phyloP scores from a whole-genome alignment of 2,797 vertebrate genomes.

The Eulemur mongoz region DNA sequence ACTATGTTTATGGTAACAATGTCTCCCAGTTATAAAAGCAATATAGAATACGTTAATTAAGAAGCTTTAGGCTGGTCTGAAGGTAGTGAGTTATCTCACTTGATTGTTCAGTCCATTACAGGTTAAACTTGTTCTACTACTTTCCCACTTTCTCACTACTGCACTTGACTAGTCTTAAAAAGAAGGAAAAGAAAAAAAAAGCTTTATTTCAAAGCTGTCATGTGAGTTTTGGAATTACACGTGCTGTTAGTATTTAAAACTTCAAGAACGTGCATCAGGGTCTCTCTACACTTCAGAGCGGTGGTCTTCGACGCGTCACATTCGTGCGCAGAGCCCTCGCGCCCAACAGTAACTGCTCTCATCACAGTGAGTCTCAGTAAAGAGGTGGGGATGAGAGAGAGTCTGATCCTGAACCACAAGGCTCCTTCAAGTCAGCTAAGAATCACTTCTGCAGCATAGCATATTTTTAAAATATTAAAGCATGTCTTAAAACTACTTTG shows the following conservation, averaged over 20 bases:
- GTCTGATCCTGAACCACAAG: neutral
- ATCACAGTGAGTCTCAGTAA: neutral
- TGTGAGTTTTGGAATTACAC: neutral
- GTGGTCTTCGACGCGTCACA: fast-evolving
- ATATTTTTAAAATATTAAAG: neutral
- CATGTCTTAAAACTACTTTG: neutral
- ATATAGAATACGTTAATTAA: neutral
- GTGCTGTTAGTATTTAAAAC: neutral
- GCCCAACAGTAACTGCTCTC: neutral
- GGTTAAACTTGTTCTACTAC: no score
- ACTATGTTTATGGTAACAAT: neutral
- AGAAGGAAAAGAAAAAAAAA: neutral
- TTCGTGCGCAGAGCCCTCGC: fast-evolving
- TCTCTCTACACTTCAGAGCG: neutral
- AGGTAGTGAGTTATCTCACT: no score
- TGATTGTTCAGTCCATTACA: no score
- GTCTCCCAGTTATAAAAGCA: neutral
- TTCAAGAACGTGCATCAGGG: fast-evolving
- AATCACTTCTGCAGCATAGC: neutral
- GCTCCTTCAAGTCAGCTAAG: neutral
- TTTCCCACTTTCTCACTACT: no score
- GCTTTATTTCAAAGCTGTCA: neutral
- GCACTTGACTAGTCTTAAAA: no score
- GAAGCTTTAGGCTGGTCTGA: neutral
- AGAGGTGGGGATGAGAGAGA: fast-evolving